These are phyloP conservation scores for Halocynthia aurantium DNA, from an alignment of 23 tunicate species.

Conservation along the genomic window DNA sequence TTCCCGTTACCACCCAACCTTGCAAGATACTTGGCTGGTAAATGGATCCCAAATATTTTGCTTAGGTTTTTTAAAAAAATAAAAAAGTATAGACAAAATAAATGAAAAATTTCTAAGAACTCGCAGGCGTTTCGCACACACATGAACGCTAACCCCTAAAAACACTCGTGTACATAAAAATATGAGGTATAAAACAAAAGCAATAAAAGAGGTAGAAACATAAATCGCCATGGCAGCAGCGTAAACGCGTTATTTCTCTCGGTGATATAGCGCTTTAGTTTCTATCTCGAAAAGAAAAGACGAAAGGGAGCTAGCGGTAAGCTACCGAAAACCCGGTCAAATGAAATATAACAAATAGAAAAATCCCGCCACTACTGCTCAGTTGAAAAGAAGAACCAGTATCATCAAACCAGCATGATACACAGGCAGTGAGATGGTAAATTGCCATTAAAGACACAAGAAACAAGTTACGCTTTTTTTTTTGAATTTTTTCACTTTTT, in stretches of 20 bases:
- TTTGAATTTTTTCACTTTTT: neutral
- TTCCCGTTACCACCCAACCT: too few relatives aligned
- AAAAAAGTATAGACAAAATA: slow-evolving; percentile 22
- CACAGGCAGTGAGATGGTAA: slow-evolving; percentile 13
- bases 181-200: slow-evolving; percentile 25
- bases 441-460: slow-evolving; percentile 6
- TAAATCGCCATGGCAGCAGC: slow-evolving; percentile 1
- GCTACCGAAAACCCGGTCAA: too few relatives aligned
- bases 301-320: too few relatives aligned
- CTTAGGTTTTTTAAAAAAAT: slow-evolving; percentile 17
- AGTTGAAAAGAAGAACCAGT: neutral
- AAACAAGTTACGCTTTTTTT: neutral
- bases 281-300: too few relatives aligned
- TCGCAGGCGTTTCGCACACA: neutral
- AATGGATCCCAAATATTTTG: slow-evolving; percentile 6
- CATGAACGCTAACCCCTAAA: slow-evolving; percentile 12
- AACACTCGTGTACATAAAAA: slow-evolving; percentile 17
- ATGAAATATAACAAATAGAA: neutral
- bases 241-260: too few relatives aligned
- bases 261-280: too few relatives aligned
- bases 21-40: neutral
- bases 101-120: slow-evolving; percentile 2
- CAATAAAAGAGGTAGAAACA: slow-evolving; percentile 2
- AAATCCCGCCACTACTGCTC: slow-evolving; percentile 7
- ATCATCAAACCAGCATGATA: neutral